Evolutionary conservation across 2,888 invertebrate species (phyloP), one percentile per base, ranked within the genome.

Genomic region (Drosophila rellima): DNA sequence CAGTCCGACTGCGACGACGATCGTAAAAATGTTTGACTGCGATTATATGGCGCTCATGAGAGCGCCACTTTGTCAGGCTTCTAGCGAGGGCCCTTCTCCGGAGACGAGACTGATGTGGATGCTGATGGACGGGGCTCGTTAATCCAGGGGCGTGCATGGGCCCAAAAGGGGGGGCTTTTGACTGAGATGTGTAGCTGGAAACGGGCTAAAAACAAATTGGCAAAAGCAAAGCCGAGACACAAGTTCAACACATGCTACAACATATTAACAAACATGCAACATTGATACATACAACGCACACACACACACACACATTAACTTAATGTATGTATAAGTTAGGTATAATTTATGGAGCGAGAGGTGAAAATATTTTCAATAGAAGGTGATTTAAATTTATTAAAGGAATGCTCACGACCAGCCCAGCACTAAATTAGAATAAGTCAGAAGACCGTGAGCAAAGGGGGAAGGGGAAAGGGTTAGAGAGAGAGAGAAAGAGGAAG

Each of bases 21-120:
- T 90, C 90, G 82, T 89, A 89, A 90, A 89, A 90, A 83, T 89
- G 90, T 89, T 90, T 86, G 75, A 86, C 89, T 88, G 86, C 88
- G 82, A 87, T 89, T 89, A 89, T 89, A 90, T 89, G 88, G 90
- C 88, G 88, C 90, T 88, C 88, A 74, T 72, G 77, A 72, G 84
- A 88, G 90, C 90, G 88, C 88, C 88, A 88, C 90, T 86, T 70
- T 80, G 88, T 71, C 77, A 80, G 72, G 45, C 51, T 8, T 35
- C 20, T 31, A 35, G 23, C 5, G 15, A 10, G 17, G 42, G 7
- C 54, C 54, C 42, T 55, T 42, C 42, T 33, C 20, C 50, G n/a
- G 42, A 31, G 54, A 45, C 44, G 42, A 31, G 54, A 45, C 44
- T 44, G 55, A 31, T 31, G 42, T 15, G 8, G 26, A 39, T 17